Evolutionary conservation across 2,797 vertebrate species (phyloP), one percentile per base, ranked within the genome.

Genomic region (Muraenolepis orangiensis): DNA sequence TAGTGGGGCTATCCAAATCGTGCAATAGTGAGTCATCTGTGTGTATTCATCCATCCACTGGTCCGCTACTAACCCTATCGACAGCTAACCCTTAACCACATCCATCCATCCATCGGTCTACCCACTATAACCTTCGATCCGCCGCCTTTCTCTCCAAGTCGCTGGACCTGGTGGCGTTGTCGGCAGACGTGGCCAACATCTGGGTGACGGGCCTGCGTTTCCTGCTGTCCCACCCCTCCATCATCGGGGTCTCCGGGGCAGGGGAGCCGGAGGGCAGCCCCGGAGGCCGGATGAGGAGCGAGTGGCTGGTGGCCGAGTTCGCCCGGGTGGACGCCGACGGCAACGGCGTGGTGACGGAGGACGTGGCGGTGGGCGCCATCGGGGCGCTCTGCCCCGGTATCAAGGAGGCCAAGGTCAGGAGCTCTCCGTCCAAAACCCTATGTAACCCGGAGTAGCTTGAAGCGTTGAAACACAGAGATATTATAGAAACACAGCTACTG

Each of bases 121-220:
- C 10, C n/a, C 12, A 11, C n/a, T n/a, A n/a, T n/a, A n/a, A n/a
- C n/a, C n/a, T n/a, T n/a, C n/a, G n/a, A n/a, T n/a, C n/a, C n/a
- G n/a, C n/a, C n/a, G 3, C 12, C 75, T 64, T 69, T 30, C 30
- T 30, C 30, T 29, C 81, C 98, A 14, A 57, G 90, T 97, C 97
- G n/a, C 92, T 99, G 75, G 98, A 99, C 86, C 84, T 99, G 75
- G 96, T 99, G 70, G 98, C 98, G 10, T 88, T 96, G 86, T 97
- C 98, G 0, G 94, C 98, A 4, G 98, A 99, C 29, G 96, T 99
- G 74, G 96, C 98, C 74, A 99, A 99, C 90, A 98, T 99, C 91
- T 99, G 98, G 98, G 96, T 99, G 71, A 99, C 97, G 0, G 98
- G 98, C 18, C 90, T 99, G 71, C 94, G 96, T 38, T 98, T 98